phyloP scores from a whole-genome alignment of 2,113 vertebrate species.

The Crotalus horridus region DNA sequence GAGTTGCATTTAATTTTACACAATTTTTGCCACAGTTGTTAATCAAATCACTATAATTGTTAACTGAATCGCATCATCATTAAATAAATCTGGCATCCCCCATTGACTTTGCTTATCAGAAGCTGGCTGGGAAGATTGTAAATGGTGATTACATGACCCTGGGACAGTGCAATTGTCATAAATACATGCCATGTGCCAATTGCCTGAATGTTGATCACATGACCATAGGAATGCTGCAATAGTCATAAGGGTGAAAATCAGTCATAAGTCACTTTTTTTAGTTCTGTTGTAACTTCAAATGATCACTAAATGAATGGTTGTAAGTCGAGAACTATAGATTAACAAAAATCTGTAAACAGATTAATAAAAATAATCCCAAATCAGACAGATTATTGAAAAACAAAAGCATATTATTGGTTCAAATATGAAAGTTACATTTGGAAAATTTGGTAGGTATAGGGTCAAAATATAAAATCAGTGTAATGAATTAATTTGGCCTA shows the following conservation, averaged over 20 bases:
- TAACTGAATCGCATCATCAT: background rate
- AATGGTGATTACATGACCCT: background rate
- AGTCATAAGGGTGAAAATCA: no score
- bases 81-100: background rate
- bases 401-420: background rate
- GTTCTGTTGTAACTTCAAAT: background rate
- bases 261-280: background rate
- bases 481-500: background rate
- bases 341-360: background rate
- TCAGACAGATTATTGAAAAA: background rate
- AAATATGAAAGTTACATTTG: background rate
- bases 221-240: background rate
- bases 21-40: background rate
- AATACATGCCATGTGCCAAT: background rate
- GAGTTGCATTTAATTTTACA: background rate
- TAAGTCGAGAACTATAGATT: background rate
- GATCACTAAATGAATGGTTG: no score
- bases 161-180: background rate
- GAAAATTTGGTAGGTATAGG: background rate
- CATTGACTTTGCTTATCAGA: background rate
- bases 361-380: background rate
- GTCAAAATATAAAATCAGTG: background rate
- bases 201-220: background rate
- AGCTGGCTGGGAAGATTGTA: background rate
- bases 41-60: background rate